These are phyloP conservation scores for Apotomis turbidana DNA, from an alignment of 2,888 invertebrate genomes.

Conservation along the genomic window DNA sequence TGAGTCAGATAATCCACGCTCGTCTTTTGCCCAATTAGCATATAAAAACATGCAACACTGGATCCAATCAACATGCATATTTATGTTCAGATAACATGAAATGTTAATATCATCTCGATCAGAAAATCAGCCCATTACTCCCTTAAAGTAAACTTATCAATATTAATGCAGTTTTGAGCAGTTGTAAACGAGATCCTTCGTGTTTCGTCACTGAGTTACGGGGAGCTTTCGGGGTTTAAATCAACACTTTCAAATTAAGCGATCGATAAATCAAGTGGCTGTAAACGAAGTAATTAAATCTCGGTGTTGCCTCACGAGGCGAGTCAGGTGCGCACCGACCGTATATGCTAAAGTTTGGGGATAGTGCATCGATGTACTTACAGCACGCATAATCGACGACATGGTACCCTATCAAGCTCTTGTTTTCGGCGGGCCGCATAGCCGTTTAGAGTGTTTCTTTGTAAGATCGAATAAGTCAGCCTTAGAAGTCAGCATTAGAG, in stretches of 20 bases:
- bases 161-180: not conserved
- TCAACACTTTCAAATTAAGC: constrained; percentile 73
- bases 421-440: too few relatives aligned
- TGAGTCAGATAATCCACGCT: too few relatives aligned
- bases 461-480: too few relatives aligned
- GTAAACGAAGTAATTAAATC: constrained; percentile 73
- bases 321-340: constrained; percentile 23
- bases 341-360: not conserved
- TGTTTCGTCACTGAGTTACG: constrained; percentile 51
- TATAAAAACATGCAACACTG: too few relatives aligned
- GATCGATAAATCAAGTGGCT: constrained; percentile 69
- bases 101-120: not conserved
- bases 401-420: too few relatives aligned
- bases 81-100: too few relatives aligned
- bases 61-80: too few relatives aligned
- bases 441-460: too few relatives aligned
- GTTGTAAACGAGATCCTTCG: constrained; percentile 2
- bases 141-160: constrained; percentile 3
- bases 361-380: not conserved
- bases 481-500: too few relatives aligned
- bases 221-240: constrained; percentile 61
- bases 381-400: too few relatives aligned
- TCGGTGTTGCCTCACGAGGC: constrained; percentile 54
- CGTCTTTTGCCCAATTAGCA: too few relatives aligned
- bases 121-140: not conserved